A percentile compares a stretch with the other conserved stretches of the same genome.
Conservation (phyloP, 2,797 vertebrate species). For the Dermochelys coriacea region DNA sequence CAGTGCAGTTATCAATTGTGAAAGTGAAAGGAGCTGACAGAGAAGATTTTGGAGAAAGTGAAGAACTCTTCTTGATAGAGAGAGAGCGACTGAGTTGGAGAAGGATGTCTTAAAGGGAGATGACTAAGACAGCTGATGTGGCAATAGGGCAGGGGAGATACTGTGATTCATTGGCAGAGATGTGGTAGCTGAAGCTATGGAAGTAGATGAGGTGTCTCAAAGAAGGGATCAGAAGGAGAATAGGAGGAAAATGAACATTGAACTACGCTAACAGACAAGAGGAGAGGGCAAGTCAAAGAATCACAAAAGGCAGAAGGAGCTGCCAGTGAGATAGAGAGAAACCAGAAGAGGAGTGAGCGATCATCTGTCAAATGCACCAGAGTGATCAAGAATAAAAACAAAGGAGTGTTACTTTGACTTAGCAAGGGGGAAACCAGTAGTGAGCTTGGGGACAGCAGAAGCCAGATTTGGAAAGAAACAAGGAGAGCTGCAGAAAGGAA, state of each 20-base stretch:
- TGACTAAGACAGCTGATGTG: conserved; percentile 15
- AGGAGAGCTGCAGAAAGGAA: conserved; percentile 13
- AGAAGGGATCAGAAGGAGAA: rapidly evolving
- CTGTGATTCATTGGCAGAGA: conserved; percentile 9
- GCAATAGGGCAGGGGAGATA: neutral
- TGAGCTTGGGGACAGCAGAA: neutral
- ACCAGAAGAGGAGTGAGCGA: neutral
- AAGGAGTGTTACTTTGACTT: conserved; percentile 19
- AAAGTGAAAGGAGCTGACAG: neutral
- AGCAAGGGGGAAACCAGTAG: neutral
- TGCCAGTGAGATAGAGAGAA: conserved; percentile 4
- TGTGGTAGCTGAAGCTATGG: neutral
- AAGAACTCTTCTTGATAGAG: neutral
- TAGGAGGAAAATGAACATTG: neutral
- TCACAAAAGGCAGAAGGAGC: conserved; percentile 16
- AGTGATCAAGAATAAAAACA: conserved; percentile 43
- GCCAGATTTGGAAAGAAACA: conserved; percentile 32
- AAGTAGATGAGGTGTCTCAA: neutral
- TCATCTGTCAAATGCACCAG: conserved; percentile 29
- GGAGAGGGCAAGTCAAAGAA: conserved; percentile 19
- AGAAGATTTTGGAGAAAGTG: neutral
- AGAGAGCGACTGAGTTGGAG: neutral
- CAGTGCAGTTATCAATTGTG: neutral
- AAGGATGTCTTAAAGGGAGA: conserved; percentile 12
- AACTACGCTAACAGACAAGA: neutral